Evolutionary conservation across 2,888 invertebrate species (phyloP), one percentile per base, ranked within the genome.

Genomic region (Troides helena): DNA sequence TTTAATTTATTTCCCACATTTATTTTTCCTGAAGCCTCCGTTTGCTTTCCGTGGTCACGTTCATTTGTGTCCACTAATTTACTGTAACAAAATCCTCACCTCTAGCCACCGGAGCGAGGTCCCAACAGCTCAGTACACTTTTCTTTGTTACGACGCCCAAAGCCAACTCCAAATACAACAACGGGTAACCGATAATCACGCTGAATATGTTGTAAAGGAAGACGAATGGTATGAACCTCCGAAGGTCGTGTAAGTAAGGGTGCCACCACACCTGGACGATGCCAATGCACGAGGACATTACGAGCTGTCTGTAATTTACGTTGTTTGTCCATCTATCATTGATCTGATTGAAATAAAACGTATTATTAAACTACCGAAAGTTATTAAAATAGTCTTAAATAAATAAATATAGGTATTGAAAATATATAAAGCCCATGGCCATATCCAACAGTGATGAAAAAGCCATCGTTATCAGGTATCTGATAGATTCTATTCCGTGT

Each of bases 221-320:
- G 18, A 93, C 75, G 69, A 92, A 93, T 0, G 92, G 92, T 0
- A 91, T 70, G 1, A 91, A 76, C 46, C 80, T 84, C 25, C 76
- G 70, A 1, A 87, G 74, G 68, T 90, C 89, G 72, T 88, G 80
- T 0, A 90, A 70, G 76, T 92, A 92, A 0, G 92, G 92, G 60
- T 91, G 89, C 89, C 90, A 91, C 86, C 90, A 91, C 1, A 92
- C 72, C 74, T 92, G 92, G 23, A 85, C 76, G 17, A 91, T 84
- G 10, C 92, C 87, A 68, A 91, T 80, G 74, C 90, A 89, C 0
- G 90, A 87, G 0, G 92, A 90, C 7, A 87, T 73, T 0, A 92
- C 87, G 0, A 92, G 81, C 61, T 92, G 90, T 0, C 88, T 85
- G 76, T 92, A 92, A 57, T 77, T 85, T 72, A 92, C 92, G 75